Base-by-base conservation (phyloP, 2,797 vertebrate species). In the Hirundo rustica region DNA sequence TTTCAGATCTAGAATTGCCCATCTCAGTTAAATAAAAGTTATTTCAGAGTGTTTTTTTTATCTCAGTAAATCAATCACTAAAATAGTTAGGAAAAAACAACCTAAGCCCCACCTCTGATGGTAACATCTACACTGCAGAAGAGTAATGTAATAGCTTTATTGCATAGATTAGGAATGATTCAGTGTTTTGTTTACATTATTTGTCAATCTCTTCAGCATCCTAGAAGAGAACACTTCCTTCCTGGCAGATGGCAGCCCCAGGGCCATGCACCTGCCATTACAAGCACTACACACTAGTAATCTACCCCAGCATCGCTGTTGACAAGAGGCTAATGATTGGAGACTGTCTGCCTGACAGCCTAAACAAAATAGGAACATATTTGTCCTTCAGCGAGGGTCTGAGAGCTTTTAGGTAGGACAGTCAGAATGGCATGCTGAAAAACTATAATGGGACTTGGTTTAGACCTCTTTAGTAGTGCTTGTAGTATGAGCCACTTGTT, bases 261-360 rank as follows among this genome's bases (percentile, higher is more conserved):
- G 97, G 97, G 98, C 98, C 97, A 95, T 98, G 98, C 98, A 98
- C 98, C 99, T 99, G 98, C 98, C 97, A 92, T 97, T 96, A 97
- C 96, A 97, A 98, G 98, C 97, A 97, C 83, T 96, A 90, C 88
- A 96, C 97, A 94, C 97, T 98, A 96, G 98, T 98, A 98, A 98
- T 98, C 98, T 97, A 97, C 97, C 98, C 98, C 97, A 97, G 98
- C 97, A 95, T 97, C 83, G 29, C 96, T 98, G 98, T 97, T 98
- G 98, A 98, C 98, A 98, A 98, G 98, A 98, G 98, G 97, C 98
- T 98, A 98, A 98, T 99, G 98, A 98, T 97, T 96, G 97, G 98
- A 97, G 97, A 94, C 98, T 97, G 98, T 98, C 98, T 98, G 98
- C 98, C 91, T 96, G 78, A 50, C 54, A 97, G 97, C 97, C 96